phyloP scores from a whole-genome alignment of 2,797 vertebrate genomes.

The Acanthurus leucopareius region DNA sequence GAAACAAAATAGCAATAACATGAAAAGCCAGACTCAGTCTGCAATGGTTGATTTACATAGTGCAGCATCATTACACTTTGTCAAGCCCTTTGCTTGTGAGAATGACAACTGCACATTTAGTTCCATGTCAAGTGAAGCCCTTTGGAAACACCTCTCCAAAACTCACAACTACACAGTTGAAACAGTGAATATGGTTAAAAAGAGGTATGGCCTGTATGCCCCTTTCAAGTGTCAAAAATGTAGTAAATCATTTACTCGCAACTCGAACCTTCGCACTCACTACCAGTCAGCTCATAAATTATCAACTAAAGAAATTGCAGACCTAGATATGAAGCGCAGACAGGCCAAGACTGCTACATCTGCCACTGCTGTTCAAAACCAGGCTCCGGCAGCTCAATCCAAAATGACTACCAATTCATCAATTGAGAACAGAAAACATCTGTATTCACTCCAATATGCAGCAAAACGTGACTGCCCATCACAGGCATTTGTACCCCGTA shows the following conservation, averaged over 20 bases:
- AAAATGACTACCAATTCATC: neutral
- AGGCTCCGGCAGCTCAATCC: conserved; percentile 30
- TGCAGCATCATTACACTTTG: conserved; percentile 64
- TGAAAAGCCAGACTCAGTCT: conserved; percentile 56
- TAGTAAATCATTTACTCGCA: conserved; percentile 95
- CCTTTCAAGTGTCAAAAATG: conserved; percentile 95
- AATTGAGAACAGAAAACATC: neutral
- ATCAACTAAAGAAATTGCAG: conserved; percentile 90
- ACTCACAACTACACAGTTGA: conserved; percentile 92
- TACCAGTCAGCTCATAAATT: conserved; percentile 93
- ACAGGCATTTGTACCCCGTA: conserved; percentile 38
- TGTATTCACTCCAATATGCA: conserved; percentile 3
- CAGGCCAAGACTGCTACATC: conserved; percentile 49
- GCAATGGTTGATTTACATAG: conserved; percentile 62
- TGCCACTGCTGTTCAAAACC: conserved; percentile 27
- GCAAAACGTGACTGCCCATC: conserved; percentile 41
- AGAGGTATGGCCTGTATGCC: conserved; percentile 92
- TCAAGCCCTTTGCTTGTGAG: conserved; percentile 93
- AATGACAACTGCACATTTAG: conserved; percentile 89
- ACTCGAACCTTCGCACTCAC: conserved; percentile 97
- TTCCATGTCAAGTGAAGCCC: conserved; percentile 92
- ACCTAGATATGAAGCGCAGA: conserved; percentile 90
- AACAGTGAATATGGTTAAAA: conserved; percentile 93
- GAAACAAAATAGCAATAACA: conserved; percentile 27
- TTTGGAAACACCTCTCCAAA: conserved; percentile 96